Conservation (phyloP, 2,888 invertebrate species). For the Drosophila eohydei region DNA sequence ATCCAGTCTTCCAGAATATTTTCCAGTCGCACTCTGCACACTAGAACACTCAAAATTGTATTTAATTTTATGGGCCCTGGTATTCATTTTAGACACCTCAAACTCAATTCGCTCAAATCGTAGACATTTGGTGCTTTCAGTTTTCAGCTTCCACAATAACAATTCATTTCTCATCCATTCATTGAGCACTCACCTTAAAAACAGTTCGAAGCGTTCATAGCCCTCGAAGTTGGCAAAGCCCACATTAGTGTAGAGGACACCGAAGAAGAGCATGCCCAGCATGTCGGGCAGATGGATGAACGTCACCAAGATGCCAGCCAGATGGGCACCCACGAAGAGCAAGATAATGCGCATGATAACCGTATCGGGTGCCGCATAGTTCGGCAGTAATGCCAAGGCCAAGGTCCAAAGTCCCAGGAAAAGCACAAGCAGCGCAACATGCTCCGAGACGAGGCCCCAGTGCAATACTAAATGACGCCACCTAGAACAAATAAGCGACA, state of each 20-base stretch:
- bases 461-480: constrained; percentile 82
- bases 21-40: too few relatives aligned
- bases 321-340: constrained; percentile 84
- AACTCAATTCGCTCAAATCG: too few relatives aligned
- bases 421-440: constrained; percentile 81
- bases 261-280: constrained; percentile 88
- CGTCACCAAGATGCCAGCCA: constrained; percentile 81
- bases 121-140: too few relatives aligned
- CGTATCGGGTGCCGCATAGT: constrained; percentile 76
- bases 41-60: too few relatives aligned
- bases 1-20: too few relatives aligned
- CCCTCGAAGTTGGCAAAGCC: constrained; percentile 85
- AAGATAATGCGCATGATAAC: constrained; percentile 83
- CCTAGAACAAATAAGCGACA: constrained; percentile 59
- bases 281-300: constrained; percentile 86
- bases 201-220: constrained; percentile 85
- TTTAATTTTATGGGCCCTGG: too few relatives aligned
- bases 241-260: constrained; percentile 86
- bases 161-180: too few relatives aligned
- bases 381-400: constrained; percentile 82
- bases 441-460: constrained; percentile 83
- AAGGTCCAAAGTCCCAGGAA: constrained; percentile 84
- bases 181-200: constrained; percentile 84
- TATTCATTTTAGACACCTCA: too few relatives aligned
- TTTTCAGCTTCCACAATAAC: too few relatives aligned